A percentile compares a stretch with the other conserved stretches of the same genome.
Evolutionary conservation across 2,888 invertebrate species (phyloP).

Genomic region (Volucella inflata): DNA sequence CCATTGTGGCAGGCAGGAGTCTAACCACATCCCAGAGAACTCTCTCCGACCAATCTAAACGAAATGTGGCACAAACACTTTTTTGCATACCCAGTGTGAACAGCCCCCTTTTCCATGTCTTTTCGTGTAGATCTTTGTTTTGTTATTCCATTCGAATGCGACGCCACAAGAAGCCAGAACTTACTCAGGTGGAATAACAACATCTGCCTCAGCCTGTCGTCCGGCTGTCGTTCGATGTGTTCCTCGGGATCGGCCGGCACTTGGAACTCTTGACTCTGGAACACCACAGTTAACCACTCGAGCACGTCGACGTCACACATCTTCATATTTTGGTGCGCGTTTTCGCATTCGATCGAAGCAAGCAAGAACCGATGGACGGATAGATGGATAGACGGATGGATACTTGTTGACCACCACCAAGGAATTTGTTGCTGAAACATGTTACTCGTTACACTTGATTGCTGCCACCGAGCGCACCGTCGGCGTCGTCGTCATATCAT

Average conservation of each 20-base stretch:
- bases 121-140: slow-evolving; percentile 26
- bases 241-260: slow-evolving; percentile 77
- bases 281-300: slow-evolving; percentile 43
- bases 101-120: slow-evolving; percentile 59
- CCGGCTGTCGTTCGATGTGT: slow-evolving; percentile 60
- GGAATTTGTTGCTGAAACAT: slow-evolving; percentile 70
- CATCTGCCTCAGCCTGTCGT: slow-evolving; percentile 76
- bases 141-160: slow-evolving; percentile 23
- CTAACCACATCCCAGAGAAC: slow-evolving; percentile 74
- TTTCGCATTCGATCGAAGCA: slow-evolving; percentile 1
- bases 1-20: slow-evolving; percentile 51
- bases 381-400: slow-evolving; percentile 31
- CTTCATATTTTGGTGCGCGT: slow-evolving; percentile 65
- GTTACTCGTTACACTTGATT: slow-evolving; percentile 68
- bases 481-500: neutral
- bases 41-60: slow-evolving; percentile 70
- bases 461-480: slow-evolving; percentile 26
- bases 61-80: slow-evolving; percentile 68
- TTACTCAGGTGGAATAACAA: slow-evolving; percentile 72
- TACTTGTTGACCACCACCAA: slow-evolving; percentile 56
- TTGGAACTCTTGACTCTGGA: neutral
- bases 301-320: slow-evolving; percentile 61
- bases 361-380: neutral
- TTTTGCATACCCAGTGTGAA: slow-evolving; percentile 72
- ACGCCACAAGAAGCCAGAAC: slow-evolving; percentile 57